Evolutionary conservation across 2,888 invertebrate genomes (phyloP).

Genomic region (Tupiocoris notatus): DNA sequence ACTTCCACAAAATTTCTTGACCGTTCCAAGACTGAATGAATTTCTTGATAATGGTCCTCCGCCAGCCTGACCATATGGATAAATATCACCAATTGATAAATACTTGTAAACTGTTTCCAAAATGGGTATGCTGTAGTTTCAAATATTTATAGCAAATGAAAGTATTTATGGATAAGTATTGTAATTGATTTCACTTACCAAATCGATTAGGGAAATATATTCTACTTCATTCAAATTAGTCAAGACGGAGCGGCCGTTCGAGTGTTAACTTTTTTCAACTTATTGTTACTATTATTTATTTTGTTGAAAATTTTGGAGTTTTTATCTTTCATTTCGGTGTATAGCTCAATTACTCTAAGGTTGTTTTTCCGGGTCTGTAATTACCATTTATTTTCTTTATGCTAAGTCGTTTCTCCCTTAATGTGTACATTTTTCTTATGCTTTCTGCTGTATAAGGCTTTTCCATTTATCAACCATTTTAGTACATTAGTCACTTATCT

Average conservation of each 20-base stretch:
- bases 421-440: neutral
- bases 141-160: too few species aligned
- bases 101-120: too few species aligned
- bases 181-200: neutral
- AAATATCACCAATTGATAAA: too few species aligned
- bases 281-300: neutral
- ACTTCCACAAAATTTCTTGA: too few species aligned
- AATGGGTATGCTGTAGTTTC: too few species aligned
- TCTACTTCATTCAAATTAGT: neutral
- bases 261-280: neutral
- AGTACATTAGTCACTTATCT: neutral
- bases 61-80: too few species aligned
- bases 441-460: neutral
- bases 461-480: neutral
- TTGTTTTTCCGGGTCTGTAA: constrained; percentile 6
- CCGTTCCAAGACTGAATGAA: too few species aligned
- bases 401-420: neutral
- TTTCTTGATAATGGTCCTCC: too few species aligned
- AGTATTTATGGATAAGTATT: too few species aligned
- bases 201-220: neutral
- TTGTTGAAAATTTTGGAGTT: neutral
- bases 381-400: too few species aligned
- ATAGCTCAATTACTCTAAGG: constrained; percentile 35
- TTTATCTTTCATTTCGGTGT: constrained; percentile 6
- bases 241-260: neutral